These are phyloP conservation scores for Spondyliosoma cantharus DNA, from an alignment of 2,797 vertebrate genomes.

Conservation along the genomic window DNA sequence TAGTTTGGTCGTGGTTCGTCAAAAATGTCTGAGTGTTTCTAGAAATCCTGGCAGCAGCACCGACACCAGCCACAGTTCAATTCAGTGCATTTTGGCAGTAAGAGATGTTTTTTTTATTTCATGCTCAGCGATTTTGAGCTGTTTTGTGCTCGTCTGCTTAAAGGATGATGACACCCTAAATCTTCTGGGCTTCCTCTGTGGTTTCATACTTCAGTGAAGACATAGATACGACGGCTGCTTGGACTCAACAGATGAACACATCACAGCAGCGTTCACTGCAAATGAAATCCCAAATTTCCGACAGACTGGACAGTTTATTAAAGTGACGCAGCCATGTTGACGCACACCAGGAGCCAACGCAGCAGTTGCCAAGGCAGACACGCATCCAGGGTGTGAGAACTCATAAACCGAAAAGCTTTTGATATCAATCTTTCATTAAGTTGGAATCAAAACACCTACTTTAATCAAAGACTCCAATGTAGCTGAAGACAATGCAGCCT, in stretches of 20 bases:
- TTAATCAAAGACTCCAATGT: slow-evolving; percentile 1
- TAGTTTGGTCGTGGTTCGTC: neutral
- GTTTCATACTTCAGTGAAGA: neutral
- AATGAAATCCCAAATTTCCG: neutral
- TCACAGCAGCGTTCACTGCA: neutral
- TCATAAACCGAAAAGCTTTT: neutral
- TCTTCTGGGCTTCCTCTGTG: neutral
- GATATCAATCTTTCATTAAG: slow-evolving; percentile 32
- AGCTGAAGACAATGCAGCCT: fast-evolving
- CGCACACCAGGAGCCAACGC: neutral
- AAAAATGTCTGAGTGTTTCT: neutral
- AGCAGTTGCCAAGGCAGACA: neutral
- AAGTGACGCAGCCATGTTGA: neutral
- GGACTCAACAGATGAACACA: neutral
- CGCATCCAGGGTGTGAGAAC: neutral
- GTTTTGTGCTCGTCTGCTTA: neutral
- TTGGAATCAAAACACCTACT: slow-evolving; percentile 6
- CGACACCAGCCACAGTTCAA: neutral
- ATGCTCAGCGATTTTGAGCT: neutral
- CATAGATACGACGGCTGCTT: neutral
- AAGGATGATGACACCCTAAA: neutral
- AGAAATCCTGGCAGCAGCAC: neutral
- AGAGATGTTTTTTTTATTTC: neutral
- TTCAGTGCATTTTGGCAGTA: neutral
- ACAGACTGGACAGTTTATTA: neutral